These are phyloP conservation scores for Manis javanica DNA, from an alignment of 2,797 vertebrate genomes.

Conservation along the genomic window DNA sequence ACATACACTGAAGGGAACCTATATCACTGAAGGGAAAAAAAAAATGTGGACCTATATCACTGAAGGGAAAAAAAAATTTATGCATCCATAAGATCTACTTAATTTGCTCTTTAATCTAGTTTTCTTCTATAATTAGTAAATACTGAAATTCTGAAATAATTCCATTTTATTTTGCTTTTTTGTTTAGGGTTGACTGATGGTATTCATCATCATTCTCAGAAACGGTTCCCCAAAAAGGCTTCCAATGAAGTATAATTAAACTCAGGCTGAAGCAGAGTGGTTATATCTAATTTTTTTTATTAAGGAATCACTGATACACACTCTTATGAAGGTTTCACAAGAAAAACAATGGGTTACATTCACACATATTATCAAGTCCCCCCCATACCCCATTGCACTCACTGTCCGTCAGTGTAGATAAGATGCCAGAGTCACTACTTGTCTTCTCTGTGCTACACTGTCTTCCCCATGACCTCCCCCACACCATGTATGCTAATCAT, in stretches of 20 bases:
- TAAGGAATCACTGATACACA: too few relatives aligned
- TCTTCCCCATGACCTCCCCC: too few relatives aligned
- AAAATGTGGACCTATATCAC: not conserved
- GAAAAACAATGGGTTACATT: too few relatives aligned
- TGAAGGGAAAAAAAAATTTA: not conserved
- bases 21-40: not conserved
- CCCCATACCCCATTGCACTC: too few relatives aligned
- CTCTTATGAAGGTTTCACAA: too few relatives aligned
- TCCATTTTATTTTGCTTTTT: not conserved
- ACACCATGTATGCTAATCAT: too few relatives aligned
- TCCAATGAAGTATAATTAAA: not conserved
- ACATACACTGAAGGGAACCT: not conserved
- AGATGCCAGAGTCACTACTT: too few relatives aligned
- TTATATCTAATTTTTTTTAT: too few relatives aligned
- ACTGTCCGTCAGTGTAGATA: too few relatives aligned
- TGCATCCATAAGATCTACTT: not conserved
- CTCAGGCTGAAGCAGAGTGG: not conserved
- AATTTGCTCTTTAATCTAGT: not conserved
- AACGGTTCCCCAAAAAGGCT: not conserved
- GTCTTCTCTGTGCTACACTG: too few relatives aligned
- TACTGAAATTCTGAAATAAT: constrained; percentile 17
- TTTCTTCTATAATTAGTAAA: constrained; percentile 9
- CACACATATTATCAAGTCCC: too few relatives aligned
- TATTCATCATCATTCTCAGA: not conserved
- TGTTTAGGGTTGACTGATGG: not conserved